Conservation (phyloP, 2,888 invertebrate genomes). For the Drosophila incognita region DNA sequence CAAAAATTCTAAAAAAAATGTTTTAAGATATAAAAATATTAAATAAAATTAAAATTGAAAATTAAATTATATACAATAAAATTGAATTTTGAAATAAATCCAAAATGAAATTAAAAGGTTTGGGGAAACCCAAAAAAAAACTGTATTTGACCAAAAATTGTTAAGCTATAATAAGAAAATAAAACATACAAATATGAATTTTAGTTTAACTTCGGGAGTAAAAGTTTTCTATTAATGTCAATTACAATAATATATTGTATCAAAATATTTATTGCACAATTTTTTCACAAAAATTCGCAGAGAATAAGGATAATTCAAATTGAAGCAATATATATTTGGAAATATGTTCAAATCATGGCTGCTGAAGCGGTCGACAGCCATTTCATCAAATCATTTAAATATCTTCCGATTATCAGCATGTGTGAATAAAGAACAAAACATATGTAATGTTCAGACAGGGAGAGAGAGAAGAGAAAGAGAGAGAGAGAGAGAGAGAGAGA, state of each 20-base stretch:
- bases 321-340: too few relatives aligned
- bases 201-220: too few relatives aligned
- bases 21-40: neutral
- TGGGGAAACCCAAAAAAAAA: neutral
- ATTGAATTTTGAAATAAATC: neutral
- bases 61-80: neutral
- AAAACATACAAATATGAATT: too few relatives aligned
- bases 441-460: neutral
- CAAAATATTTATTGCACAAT: too few relatives aligned
- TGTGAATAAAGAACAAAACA: neutral
- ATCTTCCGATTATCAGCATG: neutral
- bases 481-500: neutral
- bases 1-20: too few relatives aligned
- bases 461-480: neutral
- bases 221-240: too few relatives aligned
- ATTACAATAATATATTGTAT: too few relatives aligned
- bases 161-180: too few relatives aligned
- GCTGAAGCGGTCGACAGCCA: too few relatives aligned
- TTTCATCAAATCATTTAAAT: neutral
- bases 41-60: neutral
- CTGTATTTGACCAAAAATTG: neutral
- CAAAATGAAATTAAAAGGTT: neutral
- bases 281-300: too few relatives aligned
- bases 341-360: too few relatives aligned
- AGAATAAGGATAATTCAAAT: too few relatives aligned